Evolutionary conservation across 2,888 invertebrate species (phyloP).

Genomic region (Dicranocentrus wangi): DNA sequence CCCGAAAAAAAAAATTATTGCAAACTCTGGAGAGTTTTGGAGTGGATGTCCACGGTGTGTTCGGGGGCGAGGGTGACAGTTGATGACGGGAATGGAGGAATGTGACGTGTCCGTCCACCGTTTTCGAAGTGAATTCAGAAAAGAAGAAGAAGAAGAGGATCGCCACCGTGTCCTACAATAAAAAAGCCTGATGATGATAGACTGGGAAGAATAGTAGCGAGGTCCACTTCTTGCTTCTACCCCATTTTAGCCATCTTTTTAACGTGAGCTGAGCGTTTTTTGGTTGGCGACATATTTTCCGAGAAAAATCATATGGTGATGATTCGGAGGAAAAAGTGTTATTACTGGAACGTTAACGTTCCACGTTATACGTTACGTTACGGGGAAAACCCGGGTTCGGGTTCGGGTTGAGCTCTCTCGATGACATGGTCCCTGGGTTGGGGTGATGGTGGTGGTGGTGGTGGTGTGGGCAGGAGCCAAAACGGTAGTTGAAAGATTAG

Average conservation of each 20-base stretch:
- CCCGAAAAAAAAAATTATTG: conserved; percentile 18
- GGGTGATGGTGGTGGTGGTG: not conserved
- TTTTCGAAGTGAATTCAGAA: no score
- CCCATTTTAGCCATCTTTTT: not conserved
- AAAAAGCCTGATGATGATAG: not conserved
- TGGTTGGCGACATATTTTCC: not conserved
- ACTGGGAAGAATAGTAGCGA: not conserved
- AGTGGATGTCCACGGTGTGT: not conserved
- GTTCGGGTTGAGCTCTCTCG: no score
- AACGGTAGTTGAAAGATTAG: not conserved
- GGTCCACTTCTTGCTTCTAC: not conserved
- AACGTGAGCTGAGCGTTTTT: not conserved
- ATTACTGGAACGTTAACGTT: not conserved
- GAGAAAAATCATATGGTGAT: not conserved
- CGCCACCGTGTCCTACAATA: no score
- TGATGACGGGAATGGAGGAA: not conserved
- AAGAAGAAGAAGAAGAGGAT: no score
- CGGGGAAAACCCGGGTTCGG: no score
- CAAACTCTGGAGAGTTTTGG: no score
- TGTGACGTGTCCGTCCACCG: not conserved
- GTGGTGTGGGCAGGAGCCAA: not conserved
- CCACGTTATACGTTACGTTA: no score
- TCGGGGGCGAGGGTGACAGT: not conserved
- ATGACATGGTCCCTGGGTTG: no score
- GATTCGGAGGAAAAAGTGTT: not conserved